Base-by-base conservation (phyloP, 2,113 vertebrate genomes). In the Holacanthus passer region DNA sequence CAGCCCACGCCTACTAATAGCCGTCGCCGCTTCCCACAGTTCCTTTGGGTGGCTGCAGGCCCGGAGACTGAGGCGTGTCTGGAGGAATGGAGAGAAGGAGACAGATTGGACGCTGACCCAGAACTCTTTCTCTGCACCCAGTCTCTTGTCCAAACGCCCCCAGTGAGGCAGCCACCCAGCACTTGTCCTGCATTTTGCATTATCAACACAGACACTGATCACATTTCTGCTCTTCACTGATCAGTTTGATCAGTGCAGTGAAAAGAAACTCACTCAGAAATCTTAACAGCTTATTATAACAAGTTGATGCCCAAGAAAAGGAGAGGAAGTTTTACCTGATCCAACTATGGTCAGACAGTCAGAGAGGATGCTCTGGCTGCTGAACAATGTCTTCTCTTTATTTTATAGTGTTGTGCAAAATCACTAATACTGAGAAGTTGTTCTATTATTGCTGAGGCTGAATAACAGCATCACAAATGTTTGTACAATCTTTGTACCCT, bases 1-100 rank as follows among this genome's bases (percentile, higher is more conserved):
- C 92, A 92, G 32, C 24, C 27, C n/a, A 53, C 72, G 63, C 87
- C 48, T 53, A 72, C 90, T 79, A 92, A 93, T 91, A 82, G 68
- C 39, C 43, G 60, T 31, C 22, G 24, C 32, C 52, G 50, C 84
- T 60, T 72, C 80, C 27, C 27, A 13, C 10, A 12, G 66, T 32
- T 37, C 13, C 48, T 73, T 55, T 73, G 81, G 87, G 58, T 65
- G 53, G 76, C 59, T 77, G 50, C 37, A 24, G 59, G 50, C 24
- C 32, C n/a, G 22, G 55, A 65, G 52, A 75, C 52, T 20, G 48
- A 73, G 84, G 80, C 73, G 78, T 82, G 74, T 79, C 78, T 58
- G 20, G 27, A 56, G 37, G 68, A 45, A 53, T 58, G 48, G 82
- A 14, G 5, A 16, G n/a, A 67, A 20, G 17, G 19, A 52, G 41